Conservation (phyloP, 2,797 vertebrate genomes). For the Characodon lateralis region DNA sequence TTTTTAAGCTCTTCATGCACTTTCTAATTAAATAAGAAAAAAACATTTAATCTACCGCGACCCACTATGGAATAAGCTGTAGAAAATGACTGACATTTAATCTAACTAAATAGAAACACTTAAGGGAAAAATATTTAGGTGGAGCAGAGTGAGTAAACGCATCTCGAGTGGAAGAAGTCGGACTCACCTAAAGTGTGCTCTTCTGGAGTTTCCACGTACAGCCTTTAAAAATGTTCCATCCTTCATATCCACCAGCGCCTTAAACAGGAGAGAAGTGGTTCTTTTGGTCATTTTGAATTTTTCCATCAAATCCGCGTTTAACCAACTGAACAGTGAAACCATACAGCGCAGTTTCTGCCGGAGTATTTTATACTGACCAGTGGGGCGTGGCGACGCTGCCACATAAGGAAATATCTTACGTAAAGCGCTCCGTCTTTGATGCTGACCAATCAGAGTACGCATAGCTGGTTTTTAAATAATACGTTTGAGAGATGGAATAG, state of each 20-base stretch:
- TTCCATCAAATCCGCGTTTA: accelerated
- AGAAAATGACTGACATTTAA: no score
- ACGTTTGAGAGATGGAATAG: background rate
- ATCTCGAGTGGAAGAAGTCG: background rate
- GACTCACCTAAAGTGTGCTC: conserved; percentile 60
- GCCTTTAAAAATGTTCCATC: conserved; percentile 28
- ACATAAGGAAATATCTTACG: conserved; percentile 12
- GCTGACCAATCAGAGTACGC: conserved; percentile 29
- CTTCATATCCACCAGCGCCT: conserved; percentile 47
- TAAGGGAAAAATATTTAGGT: background rate
- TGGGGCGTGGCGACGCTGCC: background rate
- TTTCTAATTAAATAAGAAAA: background rate
- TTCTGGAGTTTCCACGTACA: conserved; percentile 31
- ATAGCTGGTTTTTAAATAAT: background rate
- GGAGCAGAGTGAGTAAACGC: background rate
- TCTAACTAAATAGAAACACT: background rate
- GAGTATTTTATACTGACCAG: background rate
- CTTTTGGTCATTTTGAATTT: conserved; percentile 47
- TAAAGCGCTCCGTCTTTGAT: background rate
- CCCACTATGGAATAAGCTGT: no score
- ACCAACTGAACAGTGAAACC: no score
- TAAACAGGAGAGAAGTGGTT: conserved; percentile 33
- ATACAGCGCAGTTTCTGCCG: background rate
- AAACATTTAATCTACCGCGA: no score
- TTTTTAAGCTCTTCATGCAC: background rate